These are phyloP conservation scores for Pipistrellus pygmaeus DNA, from an alignment of 2,797 vertebrate genomes.

Conservation along the genomic window DNA sequence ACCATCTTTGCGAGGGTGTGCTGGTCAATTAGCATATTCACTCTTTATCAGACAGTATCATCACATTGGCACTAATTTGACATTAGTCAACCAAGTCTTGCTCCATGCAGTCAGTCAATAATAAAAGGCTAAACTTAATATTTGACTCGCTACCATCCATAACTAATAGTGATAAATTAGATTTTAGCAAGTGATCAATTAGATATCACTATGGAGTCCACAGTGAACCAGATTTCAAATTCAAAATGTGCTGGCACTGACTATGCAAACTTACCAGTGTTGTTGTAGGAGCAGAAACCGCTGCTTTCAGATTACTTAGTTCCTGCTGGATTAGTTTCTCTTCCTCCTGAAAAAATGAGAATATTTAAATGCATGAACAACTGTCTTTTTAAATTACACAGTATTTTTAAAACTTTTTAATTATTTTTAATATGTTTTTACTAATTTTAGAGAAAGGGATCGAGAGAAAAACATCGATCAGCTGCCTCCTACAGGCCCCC, in stretches of 20 bases:
- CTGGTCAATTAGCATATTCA: too few relatives aligned
- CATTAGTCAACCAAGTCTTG: neutral
- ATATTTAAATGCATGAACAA: neutral
- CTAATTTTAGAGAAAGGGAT: too few relatives aligned
- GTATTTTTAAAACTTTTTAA: too few relatives aligned
- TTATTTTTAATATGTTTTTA: too few relatives aligned
- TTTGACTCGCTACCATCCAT: constrained; percentile 1
- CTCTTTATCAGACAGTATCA: neutral
- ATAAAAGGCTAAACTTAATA: constrained; percentile 27
- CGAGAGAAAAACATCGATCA: too few relatives aligned
- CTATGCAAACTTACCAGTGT: constrained; percentile 90
- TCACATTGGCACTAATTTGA: neutral
- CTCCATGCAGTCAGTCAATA: neutral
- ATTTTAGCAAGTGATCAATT: constrained; percentile 13
- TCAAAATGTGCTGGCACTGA: neutral
- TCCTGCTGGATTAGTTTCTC: constrained; percentile 97
- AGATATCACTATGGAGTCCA: neutral
- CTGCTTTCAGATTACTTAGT: constrained; percentile 92
- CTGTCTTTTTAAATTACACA: too few relatives aligned
- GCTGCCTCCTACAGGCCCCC: too few relatives aligned
- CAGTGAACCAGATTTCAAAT: constrained; percentile 31
- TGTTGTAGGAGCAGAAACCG: constrained; percentile 95
- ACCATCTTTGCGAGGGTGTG: too few relatives aligned
- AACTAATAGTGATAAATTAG: constrained; percentile 3
- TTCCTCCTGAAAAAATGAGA: constrained; percentile 92